Conservation (phyloP, 2,113 vertebrate species). For the Catharus fuscescens region DNA sequence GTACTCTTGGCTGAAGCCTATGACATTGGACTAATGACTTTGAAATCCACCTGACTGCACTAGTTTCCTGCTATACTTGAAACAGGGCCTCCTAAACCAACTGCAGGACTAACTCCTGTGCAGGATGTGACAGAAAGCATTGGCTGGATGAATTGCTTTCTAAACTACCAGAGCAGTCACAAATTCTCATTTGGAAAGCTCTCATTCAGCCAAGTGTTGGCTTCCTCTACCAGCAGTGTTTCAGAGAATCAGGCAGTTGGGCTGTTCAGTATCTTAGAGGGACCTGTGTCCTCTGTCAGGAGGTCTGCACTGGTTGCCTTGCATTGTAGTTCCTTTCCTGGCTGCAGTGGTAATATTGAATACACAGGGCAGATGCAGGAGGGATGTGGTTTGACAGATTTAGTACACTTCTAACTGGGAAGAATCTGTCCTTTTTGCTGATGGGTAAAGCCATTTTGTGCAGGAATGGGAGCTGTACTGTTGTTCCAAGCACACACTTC, state of each 20-base stretch:
- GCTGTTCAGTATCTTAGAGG: not conserved
- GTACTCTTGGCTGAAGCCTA: not conserved
- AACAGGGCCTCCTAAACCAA: not conserved
- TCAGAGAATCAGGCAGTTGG: not conserved
- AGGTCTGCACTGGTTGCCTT: not conserved
- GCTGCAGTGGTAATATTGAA: not conserved
- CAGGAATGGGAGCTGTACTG: not conserved
- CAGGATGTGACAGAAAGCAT: not conserved
- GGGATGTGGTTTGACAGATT: conserved; percentile 10
- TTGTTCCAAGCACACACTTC: not conserved
- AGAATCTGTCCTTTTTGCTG: not conserved
- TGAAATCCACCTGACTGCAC: not conserved
- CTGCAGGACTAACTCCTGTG: not conserved
- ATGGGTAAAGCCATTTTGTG: rapidly evolving
- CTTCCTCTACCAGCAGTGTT: not conserved
- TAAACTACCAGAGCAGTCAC: not conserved
- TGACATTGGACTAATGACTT: not conserved
- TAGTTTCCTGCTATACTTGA: not conserved
- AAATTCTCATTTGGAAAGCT: not conserved
- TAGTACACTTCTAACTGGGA: not conserved
- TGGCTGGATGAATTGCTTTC: not conserved
- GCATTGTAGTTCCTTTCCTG: not conserved
- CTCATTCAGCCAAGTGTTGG: not conserved
- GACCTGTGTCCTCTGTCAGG: not conserved
- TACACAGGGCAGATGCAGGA: not conserved